A percentile compares a stretch with the other conserved stretches of the same genome.
Evolutionary conservation across 1,140 invertebrate species (phyloP).

Genomic region (Drosophila nigrodunni): DNA sequence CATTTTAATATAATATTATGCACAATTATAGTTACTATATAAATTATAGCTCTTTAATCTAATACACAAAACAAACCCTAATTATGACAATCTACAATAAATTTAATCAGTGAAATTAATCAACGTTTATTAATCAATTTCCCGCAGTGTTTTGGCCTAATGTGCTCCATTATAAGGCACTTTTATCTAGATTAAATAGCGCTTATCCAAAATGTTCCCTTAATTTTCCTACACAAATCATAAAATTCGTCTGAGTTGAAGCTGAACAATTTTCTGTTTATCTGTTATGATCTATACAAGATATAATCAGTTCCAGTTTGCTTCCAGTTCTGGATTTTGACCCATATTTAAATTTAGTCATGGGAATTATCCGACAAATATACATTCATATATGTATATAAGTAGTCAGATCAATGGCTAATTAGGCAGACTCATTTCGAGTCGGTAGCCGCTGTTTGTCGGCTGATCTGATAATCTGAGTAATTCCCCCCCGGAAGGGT

Average conservation of each 20-base stretch:
- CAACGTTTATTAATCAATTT: slow-evolving; percentile 37
- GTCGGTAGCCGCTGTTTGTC: slow-evolving; percentile 40
- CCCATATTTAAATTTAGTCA: slow-evolving; percentile 68
- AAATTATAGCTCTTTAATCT: slow-evolving; percentile 17
- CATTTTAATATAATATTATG: too few species aligned
- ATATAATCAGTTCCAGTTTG: neutral
- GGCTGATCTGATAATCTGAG: slow-evolving; percentile 37
- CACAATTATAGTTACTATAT: neutral
- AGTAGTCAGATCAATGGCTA: slow-evolving; percentile 72
- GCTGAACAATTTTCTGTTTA: neutral
- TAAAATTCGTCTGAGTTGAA: neutral
- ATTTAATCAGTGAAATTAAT: slow-evolving; percentile 19
- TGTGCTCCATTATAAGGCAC: slow-evolving; percentile 15
- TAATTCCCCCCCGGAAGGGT: slow-evolving; percentile 32
- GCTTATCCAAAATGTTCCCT: slow-evolving; percentile 2
- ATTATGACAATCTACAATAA: slow-evolving; percentile 20
- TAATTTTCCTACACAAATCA: slow-evolving; percentile 1
- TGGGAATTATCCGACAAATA: slow-evolving; percentile 61
- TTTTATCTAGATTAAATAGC: slow-evolving; percentile 40
- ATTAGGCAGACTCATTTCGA: slow-evolving; percentile 45
- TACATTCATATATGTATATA: too few species aligned
- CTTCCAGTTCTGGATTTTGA: slow-evolving; percentile 31
- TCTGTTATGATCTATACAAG: slow-evolving; percentile 15
- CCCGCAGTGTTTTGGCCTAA: slow-evolving; percentile 16
- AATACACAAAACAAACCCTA: slow-evolving; percentile 7